phyloP scores from a whole-genome alignment of 2,888 invertebrate genomes.

The Pachliopta kotzebuea region DNA sequence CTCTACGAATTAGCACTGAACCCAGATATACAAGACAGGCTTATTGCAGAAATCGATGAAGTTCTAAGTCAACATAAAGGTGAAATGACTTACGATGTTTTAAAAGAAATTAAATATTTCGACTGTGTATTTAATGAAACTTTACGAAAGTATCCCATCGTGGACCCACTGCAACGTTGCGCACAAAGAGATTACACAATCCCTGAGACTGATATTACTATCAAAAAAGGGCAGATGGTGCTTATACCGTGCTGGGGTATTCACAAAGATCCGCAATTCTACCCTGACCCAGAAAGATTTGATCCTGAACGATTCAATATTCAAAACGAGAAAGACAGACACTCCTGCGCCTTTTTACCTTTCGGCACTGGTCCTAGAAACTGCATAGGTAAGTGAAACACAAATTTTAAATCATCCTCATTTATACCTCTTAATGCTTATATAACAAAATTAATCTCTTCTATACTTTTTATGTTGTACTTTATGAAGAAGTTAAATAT shows the following conservation, averaged over 20 bases:
- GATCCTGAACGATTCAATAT: conserved; percentile 67
- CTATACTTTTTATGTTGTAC: too few relatives aligned
- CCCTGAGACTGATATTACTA: conserved; percentile 50
- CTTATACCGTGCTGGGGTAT: conserved; percentile 52
- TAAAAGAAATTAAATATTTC: conserved; percentile 59
- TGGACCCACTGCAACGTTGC: conserved; percentile 54
- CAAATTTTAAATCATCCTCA: too few relatives aligned
- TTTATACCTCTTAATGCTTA: too few relatives aligned
- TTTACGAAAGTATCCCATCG: conserved; percentile 66
- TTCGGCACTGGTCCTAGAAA: conserved; percentile 20
- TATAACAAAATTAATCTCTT: too few relatives aligned
- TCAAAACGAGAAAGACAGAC: conserved; percentile 45
- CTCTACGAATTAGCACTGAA: conserved; percentile 56
- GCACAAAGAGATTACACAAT: conserved; percentile 51
- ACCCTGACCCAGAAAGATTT: conserved; percentile 63
- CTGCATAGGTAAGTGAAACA: conserved; percentile 14
- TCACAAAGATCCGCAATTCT: conserved; percentile 62
- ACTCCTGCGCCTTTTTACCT: conserved; percentile 16
- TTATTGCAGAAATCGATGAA: conserved; percentile 48
- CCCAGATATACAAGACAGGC: conserved; percentile 55
- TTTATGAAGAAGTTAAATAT: too few relatives aligned
- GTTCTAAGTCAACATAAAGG: conserved; percentile 46
- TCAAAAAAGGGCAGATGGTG: conserved; percentile 53
- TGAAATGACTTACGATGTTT: conserved; percentile 53
- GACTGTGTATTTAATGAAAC: conserved; percentile 61